A percentile compares a stretch with the other conserved stretches of the same genome.
phyloP scores from a whole-genome alignment of 2,797 vertebrate genomes.

The Coracias cyanogaster region DNA sequence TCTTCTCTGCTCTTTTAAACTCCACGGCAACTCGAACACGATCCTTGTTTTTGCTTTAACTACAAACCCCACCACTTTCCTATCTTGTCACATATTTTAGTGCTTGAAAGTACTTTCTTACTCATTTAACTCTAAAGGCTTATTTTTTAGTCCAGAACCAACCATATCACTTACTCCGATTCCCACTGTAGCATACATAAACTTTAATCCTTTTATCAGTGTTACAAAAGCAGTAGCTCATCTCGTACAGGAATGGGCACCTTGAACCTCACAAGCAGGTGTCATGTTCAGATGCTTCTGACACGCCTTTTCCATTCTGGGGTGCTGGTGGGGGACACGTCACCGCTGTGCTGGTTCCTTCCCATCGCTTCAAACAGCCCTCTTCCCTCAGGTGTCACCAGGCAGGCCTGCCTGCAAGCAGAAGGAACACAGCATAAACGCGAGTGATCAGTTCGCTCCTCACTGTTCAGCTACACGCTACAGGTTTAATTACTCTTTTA shows the following conservation, averaged over 20 bases:
- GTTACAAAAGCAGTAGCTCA: neutral
- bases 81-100: neutral
- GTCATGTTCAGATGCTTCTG: rapidly evolving
- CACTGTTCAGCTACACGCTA: neutral
- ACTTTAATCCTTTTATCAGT: neutral
- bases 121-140: neutral
- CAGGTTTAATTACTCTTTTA: neutral
- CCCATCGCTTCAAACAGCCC: no score
- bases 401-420: neutral
- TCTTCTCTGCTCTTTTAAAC: neutral
- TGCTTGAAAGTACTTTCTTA: neutral
- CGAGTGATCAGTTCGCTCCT: neutral
- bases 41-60: neutral
- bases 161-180: neutral
- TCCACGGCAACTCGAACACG: neutral
- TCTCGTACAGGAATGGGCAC: neutral
- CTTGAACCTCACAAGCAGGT: neutral
- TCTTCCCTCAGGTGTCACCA: neutral
- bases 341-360: neutral
- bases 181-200: neutral
- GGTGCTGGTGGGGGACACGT: neutral
- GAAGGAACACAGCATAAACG: neutral
- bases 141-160: neutral
- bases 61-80: neutral
- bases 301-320: neutral